Conservation (phyloP, 2,797 vertebrate genomes). For the Amniataba percoides region DNA sequence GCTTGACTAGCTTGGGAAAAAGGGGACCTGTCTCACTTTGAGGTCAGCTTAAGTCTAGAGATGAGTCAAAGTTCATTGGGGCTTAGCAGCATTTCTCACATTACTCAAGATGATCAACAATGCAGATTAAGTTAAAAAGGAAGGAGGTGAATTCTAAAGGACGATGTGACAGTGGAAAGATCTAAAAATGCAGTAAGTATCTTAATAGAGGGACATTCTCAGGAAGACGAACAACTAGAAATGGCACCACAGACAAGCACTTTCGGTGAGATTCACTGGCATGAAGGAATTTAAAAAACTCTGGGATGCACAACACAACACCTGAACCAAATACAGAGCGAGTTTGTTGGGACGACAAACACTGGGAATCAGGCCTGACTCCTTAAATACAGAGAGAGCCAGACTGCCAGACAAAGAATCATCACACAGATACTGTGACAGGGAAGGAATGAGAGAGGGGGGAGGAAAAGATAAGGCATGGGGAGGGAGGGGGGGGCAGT, state of each 20-base stretch:
- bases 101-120: constrained; percentile 73
- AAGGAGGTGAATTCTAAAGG: constrained; percentile 20
- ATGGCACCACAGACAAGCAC: constrained; percentile 15
- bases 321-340: constrained; percentile 62
- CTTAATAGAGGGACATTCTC: neutral
- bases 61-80: constrained; percentile 93
- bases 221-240: constrained; percentile 5
- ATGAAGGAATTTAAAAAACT: constrained; percentile 47
- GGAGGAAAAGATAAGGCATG: constrained; percentile 33
- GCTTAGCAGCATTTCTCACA: constrained; percentile 77
- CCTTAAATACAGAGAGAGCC: constrained; percentile 38
- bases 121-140: constrained; percentile 70
- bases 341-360: constrained; percentile 43
- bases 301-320: constrained; percentile 53
- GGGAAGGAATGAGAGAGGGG: constrained; percentile 22
- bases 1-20: constrained; percentile 74
- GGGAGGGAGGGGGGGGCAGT: constrained; percentile 3
- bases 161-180: neutral
- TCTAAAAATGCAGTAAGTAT: neutral
- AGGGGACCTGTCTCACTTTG: constrained; percentile 65
- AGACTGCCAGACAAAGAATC: constrained; percentile 45
- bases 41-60: constrained; percentile 90
- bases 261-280: constrained; percentile 46
- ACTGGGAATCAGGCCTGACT: constrained; percentile 36
- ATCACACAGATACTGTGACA: constrained; percentile 43